phyloP scores from a whole-genome alignment of 2,888 invertebrate genomes.

The Oxyscelio sp. region DNA sequence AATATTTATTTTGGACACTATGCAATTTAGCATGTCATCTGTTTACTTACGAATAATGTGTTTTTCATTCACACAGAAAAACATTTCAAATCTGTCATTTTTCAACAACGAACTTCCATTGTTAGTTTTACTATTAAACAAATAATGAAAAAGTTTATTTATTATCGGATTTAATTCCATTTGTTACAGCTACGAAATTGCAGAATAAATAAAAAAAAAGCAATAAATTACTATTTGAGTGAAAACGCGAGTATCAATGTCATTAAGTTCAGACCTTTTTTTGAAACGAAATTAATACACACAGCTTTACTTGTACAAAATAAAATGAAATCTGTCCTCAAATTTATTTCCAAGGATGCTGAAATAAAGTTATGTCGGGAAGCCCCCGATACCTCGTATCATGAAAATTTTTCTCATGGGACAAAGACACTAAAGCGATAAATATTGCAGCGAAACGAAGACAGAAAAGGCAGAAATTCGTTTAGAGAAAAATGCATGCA shows the following conservation, averaged over 20 bases:
- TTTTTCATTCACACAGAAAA: too few species aligned
- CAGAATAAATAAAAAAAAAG: too few species aligned
- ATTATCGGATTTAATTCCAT: too few species aligned
- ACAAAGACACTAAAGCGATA: slow-evolving; percentile 11
- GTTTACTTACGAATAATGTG: background rate
- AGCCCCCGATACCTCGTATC: slow-evolving; percentile 3
- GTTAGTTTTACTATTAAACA: too few species aligned
- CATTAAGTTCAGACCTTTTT: background rate
- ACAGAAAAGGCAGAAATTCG: background rate
- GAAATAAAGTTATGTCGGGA: background rate
- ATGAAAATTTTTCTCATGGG: slow-evolving; percentile 12
- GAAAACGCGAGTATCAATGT: background rate
- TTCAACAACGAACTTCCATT: too few species aligned
- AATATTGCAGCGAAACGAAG: slow-evolving; percentile 3
- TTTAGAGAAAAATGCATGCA: background rate
- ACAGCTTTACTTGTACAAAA: background rate
- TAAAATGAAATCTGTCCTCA: background rate
- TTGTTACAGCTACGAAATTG: too few species aligned
- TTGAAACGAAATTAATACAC: background rate
- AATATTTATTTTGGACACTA: too few species aligned
- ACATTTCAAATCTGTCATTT: too few species aligned
- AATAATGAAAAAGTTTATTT: too few species aligned
- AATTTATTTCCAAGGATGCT: slow-evolving; percentile 3
- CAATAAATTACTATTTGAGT: background rate
- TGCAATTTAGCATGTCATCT: too few species aligned